These are phyloP conservation scores for Lymantria dispar DNA, from an alignment of 2,888 invertebrate species.

Conservation along the genomic window DNA sequence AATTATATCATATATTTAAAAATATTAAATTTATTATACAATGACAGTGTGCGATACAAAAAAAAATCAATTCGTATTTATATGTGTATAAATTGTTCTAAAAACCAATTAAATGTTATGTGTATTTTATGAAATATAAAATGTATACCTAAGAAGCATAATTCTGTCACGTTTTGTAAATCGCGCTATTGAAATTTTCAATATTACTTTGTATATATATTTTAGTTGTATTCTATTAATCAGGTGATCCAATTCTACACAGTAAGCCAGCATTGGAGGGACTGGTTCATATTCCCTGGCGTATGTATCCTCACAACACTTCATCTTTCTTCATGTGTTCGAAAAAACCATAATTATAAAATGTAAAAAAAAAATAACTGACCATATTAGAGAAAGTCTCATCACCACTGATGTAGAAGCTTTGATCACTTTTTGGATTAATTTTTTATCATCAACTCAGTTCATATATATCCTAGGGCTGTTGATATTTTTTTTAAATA, in stretches of 20 bases:
- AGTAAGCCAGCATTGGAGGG: slow-evolving; percentile 61
- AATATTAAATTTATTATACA: no score
- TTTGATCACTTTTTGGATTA: slow-evolving; percentile 56
- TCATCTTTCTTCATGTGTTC: slow-evolving; percentile 62
- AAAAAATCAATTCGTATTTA: no score
- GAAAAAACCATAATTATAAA: slow-evolving; percentile 36
- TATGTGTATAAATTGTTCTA: no score
- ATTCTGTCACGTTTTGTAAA: slow-evolving; percentile 26
- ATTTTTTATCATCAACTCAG: no score
- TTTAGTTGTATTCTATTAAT: neutral
- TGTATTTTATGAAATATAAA: no score
- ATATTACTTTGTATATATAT: slow-evolving; percentile 4
- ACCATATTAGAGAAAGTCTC: slow-evolving; percentile 74
- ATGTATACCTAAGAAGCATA: no score
- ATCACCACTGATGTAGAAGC: slow-evolving; percentile 71
- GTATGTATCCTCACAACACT: slow-evolving; percentile 56
- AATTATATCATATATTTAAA: no score
- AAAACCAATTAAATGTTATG: no score
- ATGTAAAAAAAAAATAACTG: slow-evolving; percentile 67
- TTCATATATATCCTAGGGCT: no score
- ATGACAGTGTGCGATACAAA: no score
- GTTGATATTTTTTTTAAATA: no score
- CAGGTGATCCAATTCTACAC: slow-evolving; percentile 67
- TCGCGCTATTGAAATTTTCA: slow-evolving; percentile 49
- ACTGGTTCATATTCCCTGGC: slow-evolving; percentile 57